These are phyloP conservation scores for Triplophysa siluroides DNA, from an alignment of 2,113 vertebrate genomes.

Conservation along the genomic window DNA sequence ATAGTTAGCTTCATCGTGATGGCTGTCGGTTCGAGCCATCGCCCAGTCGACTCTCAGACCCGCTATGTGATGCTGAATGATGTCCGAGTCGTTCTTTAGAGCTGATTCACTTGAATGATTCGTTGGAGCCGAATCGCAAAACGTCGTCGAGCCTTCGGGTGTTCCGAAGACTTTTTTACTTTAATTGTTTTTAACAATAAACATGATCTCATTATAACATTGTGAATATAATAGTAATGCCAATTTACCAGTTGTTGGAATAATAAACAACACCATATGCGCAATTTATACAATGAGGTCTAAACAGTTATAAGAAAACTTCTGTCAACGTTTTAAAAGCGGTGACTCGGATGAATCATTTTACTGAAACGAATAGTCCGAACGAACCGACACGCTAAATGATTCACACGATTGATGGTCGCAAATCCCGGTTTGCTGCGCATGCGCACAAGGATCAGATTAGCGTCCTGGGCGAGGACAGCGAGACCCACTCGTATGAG, in stretches of 20 bases:
- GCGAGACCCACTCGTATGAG: no score
- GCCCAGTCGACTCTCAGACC: background rate
- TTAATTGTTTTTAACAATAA: no score
- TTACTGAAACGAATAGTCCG: background rate
- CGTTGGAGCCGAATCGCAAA: background rate
- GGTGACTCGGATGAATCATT: background rate
- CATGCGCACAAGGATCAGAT: conserved; percentile 1
- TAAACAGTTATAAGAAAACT: background rate
- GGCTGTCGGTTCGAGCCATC: background rate
- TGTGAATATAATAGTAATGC: no score
- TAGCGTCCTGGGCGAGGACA: background rate
- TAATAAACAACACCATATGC: no score
- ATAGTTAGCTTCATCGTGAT: background rate
- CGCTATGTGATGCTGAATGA: background rate
- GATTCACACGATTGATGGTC: conserved; percentile 1
- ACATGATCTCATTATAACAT: no score
- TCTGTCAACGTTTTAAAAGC: no score
- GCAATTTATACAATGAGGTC: background rate
- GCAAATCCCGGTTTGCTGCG: background rate
- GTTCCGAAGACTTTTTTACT: no score
- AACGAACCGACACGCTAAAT: conserved; percentile 1
- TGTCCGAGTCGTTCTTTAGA: background rate
- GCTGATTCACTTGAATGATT: background rate
- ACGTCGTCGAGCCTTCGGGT: no score
- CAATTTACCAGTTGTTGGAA: no score